A percentile compares a stretch with the other conserved stretches of the same genome.
Conservation (phyloP, 2,113 vertebrate genomes). For the Pavo muticus region DNA sequence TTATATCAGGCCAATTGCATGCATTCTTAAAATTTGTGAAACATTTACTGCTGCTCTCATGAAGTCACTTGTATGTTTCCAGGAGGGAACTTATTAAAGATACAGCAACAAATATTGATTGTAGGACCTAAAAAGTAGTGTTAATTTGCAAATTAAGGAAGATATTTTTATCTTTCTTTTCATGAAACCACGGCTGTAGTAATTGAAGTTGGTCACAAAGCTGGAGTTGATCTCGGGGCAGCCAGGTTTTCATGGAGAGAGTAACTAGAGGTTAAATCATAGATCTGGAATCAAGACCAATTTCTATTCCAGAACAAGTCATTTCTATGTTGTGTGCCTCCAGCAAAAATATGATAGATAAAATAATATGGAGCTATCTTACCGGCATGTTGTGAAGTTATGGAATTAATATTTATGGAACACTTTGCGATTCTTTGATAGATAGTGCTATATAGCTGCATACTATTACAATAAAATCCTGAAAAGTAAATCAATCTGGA, state of each 20-base stretch:
- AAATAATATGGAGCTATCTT: conserved; percentile 6
- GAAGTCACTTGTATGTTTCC: neutral
- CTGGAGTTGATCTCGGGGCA: neutral
- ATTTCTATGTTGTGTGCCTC: conserved; percentile 35
- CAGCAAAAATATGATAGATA: conserved; percentile 36
- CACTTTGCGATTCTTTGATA: conserved; percentile 39
- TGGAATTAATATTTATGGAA: conserved; percentile 59
- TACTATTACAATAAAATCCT: conserved; percentile 13
- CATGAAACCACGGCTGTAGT: neutral
- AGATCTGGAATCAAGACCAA: neutral
- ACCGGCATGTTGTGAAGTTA: conserved; percentile 13
- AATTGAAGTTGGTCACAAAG: neutral
- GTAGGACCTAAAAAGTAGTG: neutral
- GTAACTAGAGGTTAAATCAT: neutral
- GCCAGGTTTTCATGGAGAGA: neutral
- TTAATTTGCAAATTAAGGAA: neutral
- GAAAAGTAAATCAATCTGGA: conserved; percentile 18
- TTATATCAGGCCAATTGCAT: conserved; percentile 10
- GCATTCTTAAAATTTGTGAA: neutral
- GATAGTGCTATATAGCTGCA: conserved; percentile 13
- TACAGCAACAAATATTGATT: neutral
- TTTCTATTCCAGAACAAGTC: conserved; percentile 39
- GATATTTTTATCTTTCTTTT: neutral
- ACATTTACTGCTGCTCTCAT: neutral
- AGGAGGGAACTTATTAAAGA: neutral